phyloP scores from a whole-genome alignment of 30 jellyfish, hydroid and myxozoan genomes.

The Phacellophora camtschatica region DNA sequence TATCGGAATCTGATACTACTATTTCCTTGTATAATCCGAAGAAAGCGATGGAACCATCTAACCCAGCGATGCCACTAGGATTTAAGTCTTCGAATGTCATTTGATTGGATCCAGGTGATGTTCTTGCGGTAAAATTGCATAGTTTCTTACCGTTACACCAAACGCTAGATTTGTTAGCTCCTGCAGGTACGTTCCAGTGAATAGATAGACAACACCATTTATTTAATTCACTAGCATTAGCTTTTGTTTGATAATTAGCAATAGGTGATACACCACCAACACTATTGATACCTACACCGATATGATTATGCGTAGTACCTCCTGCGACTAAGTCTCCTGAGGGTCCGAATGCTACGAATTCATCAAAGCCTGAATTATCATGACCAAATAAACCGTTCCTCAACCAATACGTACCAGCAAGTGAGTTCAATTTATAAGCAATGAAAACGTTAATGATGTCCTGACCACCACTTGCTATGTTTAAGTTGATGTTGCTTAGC shows the following conservation, averaged over 20 bases:
- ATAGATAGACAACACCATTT: conserved; percentile 16
- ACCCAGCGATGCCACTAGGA: conserved; percentile 1
- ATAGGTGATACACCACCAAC: background rate
- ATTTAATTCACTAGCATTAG: conserved; percentile 48
- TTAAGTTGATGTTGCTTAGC: conserved; percentile 35
- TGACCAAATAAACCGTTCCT: conserved; percentile 48
- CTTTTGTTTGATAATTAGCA: conserved; percentile 25
- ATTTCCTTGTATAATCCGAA: conserved; percentile 1
- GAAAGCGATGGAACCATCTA: conserved; percentile 25
- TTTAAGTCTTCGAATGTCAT: conserved; percentile 58
- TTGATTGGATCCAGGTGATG: conserved; percentile 27
- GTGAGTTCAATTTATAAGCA: conserved; percentile 9
- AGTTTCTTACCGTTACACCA: conserved; percentile 55
- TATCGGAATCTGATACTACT: background rate
- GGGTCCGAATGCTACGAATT: conserved; percentile 6
- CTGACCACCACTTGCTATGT: conserved; percentile 22
- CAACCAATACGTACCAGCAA: conserved; percentile 17
- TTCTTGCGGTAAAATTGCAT: conserved; percentile 34
- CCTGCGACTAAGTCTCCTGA: conserved; percentile 8
- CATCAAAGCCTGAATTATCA: conserved; percentile 39
- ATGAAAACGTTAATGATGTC: conserved; percentile 23
- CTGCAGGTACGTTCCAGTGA: conserved; percentile 40
- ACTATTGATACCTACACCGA: conserved; percentile 6
- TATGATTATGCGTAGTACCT: background rate
- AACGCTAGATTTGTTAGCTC: conserved; percentile 12